A percentile compares a stretch with the other conserved stretches of the same genome.
Conservation (phyloP, 1,140 invertebrate species). For the Atta texana region DNA sequence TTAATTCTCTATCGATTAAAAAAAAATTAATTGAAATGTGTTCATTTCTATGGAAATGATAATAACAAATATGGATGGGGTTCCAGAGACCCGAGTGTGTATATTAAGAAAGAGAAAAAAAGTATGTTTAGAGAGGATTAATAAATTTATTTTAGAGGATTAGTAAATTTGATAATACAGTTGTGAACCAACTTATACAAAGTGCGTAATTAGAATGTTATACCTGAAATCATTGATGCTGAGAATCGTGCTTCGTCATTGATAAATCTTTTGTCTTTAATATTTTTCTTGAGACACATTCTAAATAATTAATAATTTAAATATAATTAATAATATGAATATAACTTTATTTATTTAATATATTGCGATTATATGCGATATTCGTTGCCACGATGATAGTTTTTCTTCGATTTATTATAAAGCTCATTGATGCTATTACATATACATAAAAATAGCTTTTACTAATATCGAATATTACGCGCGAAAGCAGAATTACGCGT, state of each 20-base stretch:
- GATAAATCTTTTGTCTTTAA: conserved; percentile 4
- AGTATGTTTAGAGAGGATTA: too few species aligned
- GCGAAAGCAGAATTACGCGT: background rate
- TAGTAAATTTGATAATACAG: background rate
- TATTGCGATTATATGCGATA: conserved; percentile 1
- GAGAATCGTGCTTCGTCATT: conserved; percentile 45
- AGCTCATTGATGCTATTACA: background rate
- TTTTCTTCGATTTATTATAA: background rate
- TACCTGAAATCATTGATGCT: conserved; percentile 44
- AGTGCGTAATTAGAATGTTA: conserved; percentile 19
- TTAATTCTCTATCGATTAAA: too few species aligned
- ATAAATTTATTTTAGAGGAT: background rate
- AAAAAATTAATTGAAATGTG: too few species aligned
- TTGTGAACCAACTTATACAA: background rate
- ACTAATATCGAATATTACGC: background rate
- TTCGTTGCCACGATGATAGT: background rate
- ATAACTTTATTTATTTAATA: conserved; percentile 26
- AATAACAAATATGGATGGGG: too few species aligned
- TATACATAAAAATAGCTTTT: background rate
- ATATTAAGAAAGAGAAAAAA: too few species aligned
- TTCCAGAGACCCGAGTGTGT: too few species aligned
- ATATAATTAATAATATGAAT: conserved; percentile 17
- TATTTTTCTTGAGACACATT: background rate
- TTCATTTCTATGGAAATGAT: too few species aligned
- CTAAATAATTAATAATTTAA: conserved; percentile 30